Conservation (phyloP, 2,113 vertebrate genomes). For the Alethe castanea region DNA sequence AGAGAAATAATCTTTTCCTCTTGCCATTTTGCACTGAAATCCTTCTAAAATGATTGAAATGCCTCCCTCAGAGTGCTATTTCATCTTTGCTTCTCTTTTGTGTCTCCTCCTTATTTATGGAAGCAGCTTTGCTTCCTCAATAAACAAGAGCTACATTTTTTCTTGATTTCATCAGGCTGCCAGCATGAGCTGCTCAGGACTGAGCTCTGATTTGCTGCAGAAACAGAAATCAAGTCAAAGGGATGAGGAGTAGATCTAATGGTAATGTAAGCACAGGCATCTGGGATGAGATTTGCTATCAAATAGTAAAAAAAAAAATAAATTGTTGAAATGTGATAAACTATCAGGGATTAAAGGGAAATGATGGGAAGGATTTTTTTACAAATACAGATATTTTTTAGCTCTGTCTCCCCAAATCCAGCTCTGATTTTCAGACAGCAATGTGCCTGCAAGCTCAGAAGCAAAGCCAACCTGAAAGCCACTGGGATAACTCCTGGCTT, state of each 20-base stretch:
- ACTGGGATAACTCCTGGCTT: not conserved
- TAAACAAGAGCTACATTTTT: constrained; percentile 3
- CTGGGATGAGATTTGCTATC: not conserved
- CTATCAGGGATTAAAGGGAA: not conserved
- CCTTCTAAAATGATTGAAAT: not conserved
- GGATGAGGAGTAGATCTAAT: not conserved
- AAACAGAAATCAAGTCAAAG: not conserved
- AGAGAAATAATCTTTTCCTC: not conserved
- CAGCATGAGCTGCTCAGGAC: not conserved
- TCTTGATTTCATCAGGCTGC: constrained; percentile 1
- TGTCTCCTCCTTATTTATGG: constrained; percentile 28
- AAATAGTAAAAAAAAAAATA: not conserved
- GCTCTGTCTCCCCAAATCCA: not conserved
- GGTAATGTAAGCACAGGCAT: not conserved
- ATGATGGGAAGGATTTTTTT: not conserved
- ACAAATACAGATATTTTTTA: not conserved
- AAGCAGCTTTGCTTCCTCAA: constrained; percentile 21
- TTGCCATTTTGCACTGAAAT: not conserved
- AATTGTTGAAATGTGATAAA: not conserved
- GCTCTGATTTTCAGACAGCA: not conserved
- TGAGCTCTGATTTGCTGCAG: not conserved
- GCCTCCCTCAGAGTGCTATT: not conserved
- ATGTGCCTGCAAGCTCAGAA: not conserved
- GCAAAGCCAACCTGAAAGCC: not conserved
- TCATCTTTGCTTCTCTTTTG: not conserved